A percentile compares a stretch with the other conserved stretches of the same genome.
These are phyloP conservation scores for Mimas tiliae DNA, from an alignment of 2,888 invertebrate genomes.

Conservation along the genomic window DNA sequence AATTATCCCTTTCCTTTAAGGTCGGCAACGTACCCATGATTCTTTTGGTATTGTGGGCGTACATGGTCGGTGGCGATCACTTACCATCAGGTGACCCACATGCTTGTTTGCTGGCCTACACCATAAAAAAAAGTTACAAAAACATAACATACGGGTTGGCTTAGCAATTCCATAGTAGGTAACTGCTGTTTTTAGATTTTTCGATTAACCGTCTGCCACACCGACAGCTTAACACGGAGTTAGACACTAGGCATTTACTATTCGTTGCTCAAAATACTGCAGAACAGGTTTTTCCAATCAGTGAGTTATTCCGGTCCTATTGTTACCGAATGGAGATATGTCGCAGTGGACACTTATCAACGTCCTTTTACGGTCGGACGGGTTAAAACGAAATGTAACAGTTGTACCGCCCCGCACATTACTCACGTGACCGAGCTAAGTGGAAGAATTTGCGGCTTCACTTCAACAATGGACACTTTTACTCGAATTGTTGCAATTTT, in stretches of 20 bases:
- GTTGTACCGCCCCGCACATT: conserved; percentile 60
- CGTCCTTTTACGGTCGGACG: conserved; percentile 65
- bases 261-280: conserved; percentile 34
- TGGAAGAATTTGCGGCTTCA: conserved; percentile 67
- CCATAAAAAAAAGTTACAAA: too few species aligned
- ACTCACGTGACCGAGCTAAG: conserved; percentile 66
- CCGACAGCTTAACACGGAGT: neutral
- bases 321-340: conserved; percentile 65
- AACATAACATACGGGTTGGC: too few species aligned
- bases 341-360: conserved; percentile 71
- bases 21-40: too few species aligned
- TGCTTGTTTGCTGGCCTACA: too few species aligned
- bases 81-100: too few species aligned
- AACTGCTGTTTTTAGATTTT: conserved; percentile 21
- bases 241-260: conserved; percentile 35
- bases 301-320: conserved; percentile 60
- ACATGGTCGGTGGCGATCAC: too few species aligned
- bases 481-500: conserved; percentile 44
- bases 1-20: too few species aligned
- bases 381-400: conserved; percentile 68
- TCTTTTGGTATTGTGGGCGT: too few species aligned
- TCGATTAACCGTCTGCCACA: neutral
- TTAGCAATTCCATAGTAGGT: too few species aligned
- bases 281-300: conserved; percentile 48
- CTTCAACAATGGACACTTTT: conserved; percentile 61